Base-by-base conservation (phyloP, 2,888 invertebrate genomes). In the Polyploca ridens region DNA sequence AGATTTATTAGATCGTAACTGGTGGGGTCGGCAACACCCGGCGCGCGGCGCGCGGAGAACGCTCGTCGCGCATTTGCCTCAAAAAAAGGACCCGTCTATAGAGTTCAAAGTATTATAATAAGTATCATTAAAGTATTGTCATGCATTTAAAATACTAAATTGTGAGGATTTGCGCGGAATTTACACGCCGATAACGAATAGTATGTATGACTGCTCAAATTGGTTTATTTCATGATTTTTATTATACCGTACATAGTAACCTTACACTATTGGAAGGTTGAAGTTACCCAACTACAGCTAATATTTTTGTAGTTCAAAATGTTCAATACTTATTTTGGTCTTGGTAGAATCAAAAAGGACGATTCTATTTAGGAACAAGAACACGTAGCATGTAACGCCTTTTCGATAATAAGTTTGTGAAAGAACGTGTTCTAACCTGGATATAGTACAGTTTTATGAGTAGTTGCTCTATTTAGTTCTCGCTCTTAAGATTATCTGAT, bases 1-100 rank as follows among this genome's bases (percentile, higher is more conserved):
- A 90, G 91, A 92, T 93, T 92, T 93, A 93, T 92, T 93, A 90
- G 93, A 91, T 90, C 91, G 91, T 93, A 92, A 92, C 90, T 85
- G 84, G 85, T 81, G 88, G 89, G 90, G 90, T 88, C 89, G 89
- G 81, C 86, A 79, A 79, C 86, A 86, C 86, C 82, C 85, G 84
- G 79, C 80, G 70, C 72, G 76, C 27, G 70, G 7, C 11, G 41
- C 72, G 77, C 75, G 35, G 35, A 1, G 2, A 1, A 71, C 67
- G 79, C 83, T 82, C 85, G 84, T 77, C 87, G 86, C 81, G 81
- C 81, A 78, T 80, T 81, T 71, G 71, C 75, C 76, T 68, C 67
- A 63, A 63, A 73, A 81, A 79, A 75, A 66, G 73, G 72, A 69
- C 73, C 70, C 75, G 67, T 66, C 66, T 68, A 67, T 71, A 63